Evolutionary conservation across 2,797 vertebrate genomes (phyloP).

Genomic region (Neosilurus hyrtlii): DNA sequence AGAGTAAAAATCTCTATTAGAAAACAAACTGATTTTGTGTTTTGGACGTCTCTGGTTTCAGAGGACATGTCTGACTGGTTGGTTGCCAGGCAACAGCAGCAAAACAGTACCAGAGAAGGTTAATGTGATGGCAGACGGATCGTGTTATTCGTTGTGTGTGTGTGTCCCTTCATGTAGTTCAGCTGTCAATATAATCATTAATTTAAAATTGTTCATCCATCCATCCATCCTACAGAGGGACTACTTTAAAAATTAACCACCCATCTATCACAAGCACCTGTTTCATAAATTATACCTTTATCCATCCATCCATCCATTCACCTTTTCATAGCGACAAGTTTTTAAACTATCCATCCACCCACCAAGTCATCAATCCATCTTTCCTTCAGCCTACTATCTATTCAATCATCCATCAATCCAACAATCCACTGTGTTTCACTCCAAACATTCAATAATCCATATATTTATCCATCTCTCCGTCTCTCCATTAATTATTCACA

Average conservation of each 20-base stretch:
- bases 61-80: constrained; percentile 64
- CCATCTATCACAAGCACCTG: too few relatives aligned
- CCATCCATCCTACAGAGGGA: neutral
- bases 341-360: too few relatives aligned
- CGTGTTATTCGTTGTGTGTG: constrained; percentile 27
- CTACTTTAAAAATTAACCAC: neutral
- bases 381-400: too few relatives aligned
- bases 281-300: too few relatives aligned
- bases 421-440: neutral
- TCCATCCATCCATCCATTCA: neutral
- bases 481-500: neutral
- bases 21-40: constrained; percentile 19
- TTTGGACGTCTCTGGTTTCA: constrained; percentile 56
- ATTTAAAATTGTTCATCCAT: neutral
- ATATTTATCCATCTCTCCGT: too few relatives aligned
- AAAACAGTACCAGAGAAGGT: constrained; percentile 64
- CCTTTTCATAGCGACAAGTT: too few relatives aligned
- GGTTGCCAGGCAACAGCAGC: constrained; percentile 79
- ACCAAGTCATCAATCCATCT: too few relatives aligned
- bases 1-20: neutral
- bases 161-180: constrained; percentile 40
- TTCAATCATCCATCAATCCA: neutral
- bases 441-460: too few relatives aligned
- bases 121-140: constrained; percentile 60
- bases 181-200: neutral